A percentile compares a stretch with the other conserved stretches of the same genome.
Conservation (phyloP, 2,113 vertebrate species). For the Megaceryle torquata region DNA sequence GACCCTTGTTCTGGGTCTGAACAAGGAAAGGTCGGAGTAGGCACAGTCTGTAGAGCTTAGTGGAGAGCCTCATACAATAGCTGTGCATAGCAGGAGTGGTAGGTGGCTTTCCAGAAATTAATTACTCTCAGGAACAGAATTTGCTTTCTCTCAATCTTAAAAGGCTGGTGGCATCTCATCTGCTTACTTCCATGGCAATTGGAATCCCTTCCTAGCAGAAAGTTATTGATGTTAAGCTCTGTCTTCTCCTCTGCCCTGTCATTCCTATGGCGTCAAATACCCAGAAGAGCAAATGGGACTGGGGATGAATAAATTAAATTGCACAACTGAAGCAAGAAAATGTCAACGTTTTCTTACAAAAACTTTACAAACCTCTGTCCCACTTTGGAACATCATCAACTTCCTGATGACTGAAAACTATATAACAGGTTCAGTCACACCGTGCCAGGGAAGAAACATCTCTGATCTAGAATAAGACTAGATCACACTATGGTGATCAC, state of each 20-base stretch:
- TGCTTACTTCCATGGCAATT: background rate
- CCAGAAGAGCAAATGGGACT: background rate
- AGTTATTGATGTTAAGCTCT: background rate
- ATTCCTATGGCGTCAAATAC: background rate
- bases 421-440: background rate
- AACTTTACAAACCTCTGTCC: background rate
- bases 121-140: background rate
- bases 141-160: background rate
- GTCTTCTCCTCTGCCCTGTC: background rate
- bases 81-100: background rate
- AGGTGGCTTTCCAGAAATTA: background rate
- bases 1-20: too few relatives aligned
- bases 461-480: background rate
- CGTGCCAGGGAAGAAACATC: background rate
- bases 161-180: background rate
- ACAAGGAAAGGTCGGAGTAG: background rate
- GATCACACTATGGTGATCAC: background rate
- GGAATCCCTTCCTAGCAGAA: background rate
- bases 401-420: background rate
- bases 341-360: background rate
- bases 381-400: background rate
- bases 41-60: accelerated
- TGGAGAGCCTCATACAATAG: background rate
- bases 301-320: background rate
- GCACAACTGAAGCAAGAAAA: background rate